Evolutionary conservation across 1,140 invertebrate genomes (phyloP).

Genomic region (Metaphire vulgaris): DNA sequence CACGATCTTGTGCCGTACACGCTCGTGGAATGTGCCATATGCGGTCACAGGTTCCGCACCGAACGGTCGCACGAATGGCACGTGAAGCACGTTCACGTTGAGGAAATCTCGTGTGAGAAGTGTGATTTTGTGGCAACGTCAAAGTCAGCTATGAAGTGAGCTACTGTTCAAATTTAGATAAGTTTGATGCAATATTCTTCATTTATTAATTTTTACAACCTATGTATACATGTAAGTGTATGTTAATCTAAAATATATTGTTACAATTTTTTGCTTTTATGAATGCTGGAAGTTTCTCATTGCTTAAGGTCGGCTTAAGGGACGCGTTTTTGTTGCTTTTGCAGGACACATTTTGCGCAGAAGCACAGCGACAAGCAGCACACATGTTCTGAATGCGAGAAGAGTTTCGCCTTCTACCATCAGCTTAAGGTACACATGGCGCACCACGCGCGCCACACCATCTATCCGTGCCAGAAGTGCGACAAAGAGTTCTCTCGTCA

Average conservation of each 20-base stretch:
- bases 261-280: no score
- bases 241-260: no score
- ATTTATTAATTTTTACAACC: no score
- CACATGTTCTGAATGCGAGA: constrained; percentile 26
- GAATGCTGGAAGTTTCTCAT: no score
- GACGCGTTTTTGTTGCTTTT: no score
- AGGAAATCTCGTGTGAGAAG: constrained; percentile 26
- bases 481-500: constrained; percentile 3
- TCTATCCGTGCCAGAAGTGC: not conserved
- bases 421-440: constrained; percentile 29
- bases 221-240: no score
- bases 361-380: constrained; percentile 25
- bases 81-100: constrained; percentile 26
- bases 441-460: constrained; percentile 17
- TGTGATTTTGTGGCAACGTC: constrained; percentile 23
- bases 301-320: no score
- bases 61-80: constrained; percentile 25
- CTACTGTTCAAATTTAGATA: no score
- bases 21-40: constrained; percentile 11
- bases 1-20: constrained; percentile 28
- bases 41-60: constrained; percentile 23
- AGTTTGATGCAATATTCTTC: no score
- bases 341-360: constrained; percentile 15
- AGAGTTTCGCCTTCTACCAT: constrained; percentile 19
- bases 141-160: constrained; percentile 18